A percentile compares a stretch with the other conserved stretches of the same genome.
Evolutionary conservation across 2,113 vertebrate genomes (phyloP).

Genomic region (Neolamprologus sp.): DNA sequence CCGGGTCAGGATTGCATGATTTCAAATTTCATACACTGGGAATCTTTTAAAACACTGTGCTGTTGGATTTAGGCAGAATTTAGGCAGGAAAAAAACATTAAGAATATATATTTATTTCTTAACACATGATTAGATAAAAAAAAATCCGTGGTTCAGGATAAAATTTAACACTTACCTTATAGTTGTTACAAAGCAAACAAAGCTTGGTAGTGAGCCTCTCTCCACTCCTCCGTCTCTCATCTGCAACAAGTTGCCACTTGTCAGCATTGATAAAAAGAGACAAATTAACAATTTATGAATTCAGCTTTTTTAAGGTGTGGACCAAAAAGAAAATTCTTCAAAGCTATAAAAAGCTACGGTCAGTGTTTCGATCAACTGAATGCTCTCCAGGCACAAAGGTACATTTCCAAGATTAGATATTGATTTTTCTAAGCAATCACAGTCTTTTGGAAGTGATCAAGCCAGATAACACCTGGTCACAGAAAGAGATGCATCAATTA

Average conservation of each 20-base stretch:
- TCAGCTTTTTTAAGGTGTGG: neutral
- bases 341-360: neutral
- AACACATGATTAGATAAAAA: neutral
- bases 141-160: fast-evolving
- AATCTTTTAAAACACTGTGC: neutral
- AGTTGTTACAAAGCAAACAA: neutral
- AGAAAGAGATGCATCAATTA: neutral
- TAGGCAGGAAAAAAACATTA: neutral
- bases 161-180: neutral
- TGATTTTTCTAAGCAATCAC: neutral
- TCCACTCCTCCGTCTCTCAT: neutral
- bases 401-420: neutral
- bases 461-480: neutral
- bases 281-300: neutral
- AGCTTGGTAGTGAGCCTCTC: neutral
- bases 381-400: neutral
- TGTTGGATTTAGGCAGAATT: neutral
- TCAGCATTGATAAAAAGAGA: neutral
- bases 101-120: neutral
- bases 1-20: neutral
- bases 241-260: neutral
- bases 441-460: neutral
- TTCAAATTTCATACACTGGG: neutral
- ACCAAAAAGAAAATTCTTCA: neutral
- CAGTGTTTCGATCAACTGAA: neutral